Evolutionary conservation across 2,113 vertebrate genomes (phyloP).

Genomic region (Chloropsis hardwickii): DNA sequence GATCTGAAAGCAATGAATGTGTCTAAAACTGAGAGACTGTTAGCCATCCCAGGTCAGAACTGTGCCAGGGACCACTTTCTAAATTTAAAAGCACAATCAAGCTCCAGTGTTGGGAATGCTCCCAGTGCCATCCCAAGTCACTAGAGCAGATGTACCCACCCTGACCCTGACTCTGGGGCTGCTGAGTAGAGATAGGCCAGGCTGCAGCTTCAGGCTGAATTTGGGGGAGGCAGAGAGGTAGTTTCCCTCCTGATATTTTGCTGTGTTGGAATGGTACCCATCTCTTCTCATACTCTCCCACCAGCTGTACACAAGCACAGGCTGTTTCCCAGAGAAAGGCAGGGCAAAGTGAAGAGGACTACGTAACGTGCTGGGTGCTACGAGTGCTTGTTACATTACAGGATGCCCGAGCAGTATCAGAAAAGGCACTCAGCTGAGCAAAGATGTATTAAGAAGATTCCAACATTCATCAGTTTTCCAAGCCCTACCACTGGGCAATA

Average conservation of each 20-base stretch:
- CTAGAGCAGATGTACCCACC: not conserved
- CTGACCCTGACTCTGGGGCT: not conserved
- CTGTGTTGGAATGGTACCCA: not conserved
- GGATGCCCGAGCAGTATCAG: not conserved
- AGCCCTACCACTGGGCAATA: not conserved
- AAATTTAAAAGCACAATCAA: not conserved
- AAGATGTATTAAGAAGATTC: not conserved
- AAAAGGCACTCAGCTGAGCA: not conserved
- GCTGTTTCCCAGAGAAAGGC: not conserved
- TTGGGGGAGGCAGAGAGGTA: not conserved
- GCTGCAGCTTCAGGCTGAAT: not conserved
- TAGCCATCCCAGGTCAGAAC: not conserved
- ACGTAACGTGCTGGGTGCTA: rapidly evolving
- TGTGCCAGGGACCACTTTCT: not conserved
- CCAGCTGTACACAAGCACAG: not conserved
- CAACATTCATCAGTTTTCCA: not conserved
- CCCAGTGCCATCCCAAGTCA: not conserved
- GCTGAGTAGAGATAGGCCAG: not conserved
- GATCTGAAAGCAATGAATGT: not conserved
- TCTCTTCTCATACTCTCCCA: not conserved
- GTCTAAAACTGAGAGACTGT: not conserved
- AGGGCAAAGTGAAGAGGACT: not conserved
- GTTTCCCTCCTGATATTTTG: not conserved
- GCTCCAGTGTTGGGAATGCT: not conserved
- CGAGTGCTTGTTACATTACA: not conserved